phyloP scores from a whole-genome alignment of 2,113 vertebrate genomes.

The Phocoena phocoena region DNA sequence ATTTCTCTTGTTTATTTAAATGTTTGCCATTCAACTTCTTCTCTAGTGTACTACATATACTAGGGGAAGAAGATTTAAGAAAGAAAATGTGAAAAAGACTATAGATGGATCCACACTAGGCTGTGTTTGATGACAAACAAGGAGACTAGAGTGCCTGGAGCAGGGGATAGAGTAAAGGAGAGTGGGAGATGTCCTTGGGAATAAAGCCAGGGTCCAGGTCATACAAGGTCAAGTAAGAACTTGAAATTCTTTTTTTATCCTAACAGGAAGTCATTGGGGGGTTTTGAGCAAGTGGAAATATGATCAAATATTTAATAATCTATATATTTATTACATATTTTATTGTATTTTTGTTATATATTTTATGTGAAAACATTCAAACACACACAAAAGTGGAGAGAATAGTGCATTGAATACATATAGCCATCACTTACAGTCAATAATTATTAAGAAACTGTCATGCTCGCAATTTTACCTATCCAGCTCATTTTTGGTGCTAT shows the following conservation, averaged over 20 bases:
- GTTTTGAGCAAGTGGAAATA: neutral
- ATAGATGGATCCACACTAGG: no score
- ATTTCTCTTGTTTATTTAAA: neutral
- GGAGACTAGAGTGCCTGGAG: neutral
- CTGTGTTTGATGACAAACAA: neutral
- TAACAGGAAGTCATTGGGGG: neutral
- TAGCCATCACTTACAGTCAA: neutral
- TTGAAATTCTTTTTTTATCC: neutral
- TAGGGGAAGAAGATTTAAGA: neutral
- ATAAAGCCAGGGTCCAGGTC: neutral
- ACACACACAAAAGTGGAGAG: neutral
- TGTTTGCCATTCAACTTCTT: neutral
- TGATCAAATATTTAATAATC: neutral
- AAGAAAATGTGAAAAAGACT: neutral
- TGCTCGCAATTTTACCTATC: neutral
- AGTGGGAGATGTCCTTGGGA: neutral
- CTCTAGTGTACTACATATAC: neutral
- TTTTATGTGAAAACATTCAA: neutral
- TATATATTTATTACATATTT: neutral
- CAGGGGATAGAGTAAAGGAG: neutral
- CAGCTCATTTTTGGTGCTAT: neutral
- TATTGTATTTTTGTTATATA: neutral
- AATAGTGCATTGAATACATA: neutral
- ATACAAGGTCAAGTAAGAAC: neutral
- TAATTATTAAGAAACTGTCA: neutral